Percentiles rank a stretch among this genome's conserved stretches.
phyloP scores from a whole-genome alignment of 2,888 invertebrate species.

The Watsonalla cultraria region DNA sequence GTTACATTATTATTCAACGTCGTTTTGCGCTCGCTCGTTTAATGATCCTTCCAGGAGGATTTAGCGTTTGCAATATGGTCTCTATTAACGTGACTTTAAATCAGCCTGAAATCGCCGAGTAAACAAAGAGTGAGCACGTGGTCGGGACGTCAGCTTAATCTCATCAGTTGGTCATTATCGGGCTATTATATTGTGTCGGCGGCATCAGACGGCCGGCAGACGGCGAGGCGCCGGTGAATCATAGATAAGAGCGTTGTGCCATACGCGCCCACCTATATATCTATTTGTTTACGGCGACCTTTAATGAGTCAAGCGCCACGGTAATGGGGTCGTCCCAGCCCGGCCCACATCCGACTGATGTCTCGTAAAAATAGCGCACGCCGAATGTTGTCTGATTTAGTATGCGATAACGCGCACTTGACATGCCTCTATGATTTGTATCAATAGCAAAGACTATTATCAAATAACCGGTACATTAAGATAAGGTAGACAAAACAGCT shows the following conservation, averaged over 20 bases:
- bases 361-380: constrained; percentile 47
- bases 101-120: constrained; percentile 16
- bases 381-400: constrained; percentile 13
- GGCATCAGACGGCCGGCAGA: constrained; percentile 69
- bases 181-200: constrained; percentile 59
- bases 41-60: constrained; percentile 9
- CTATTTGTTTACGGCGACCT: constrained; percentile 70
- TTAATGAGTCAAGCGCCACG: constrained; percentile 60
- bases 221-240: constrained; percentile 74
- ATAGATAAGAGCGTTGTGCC: constrained; percentile 65
- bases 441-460: neutral
- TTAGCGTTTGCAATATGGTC: constrained; percentile 11
- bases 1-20: constrained; percentile 27
- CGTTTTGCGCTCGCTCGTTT: constrained; percentile 6
- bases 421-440: neutral
- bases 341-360: constrained; percentile 35
- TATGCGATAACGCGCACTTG: constrained; percentile 2
- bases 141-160: constrained; percentile 58
- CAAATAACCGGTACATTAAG: neutral
- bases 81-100: constrained; percentile 6
- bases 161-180: constrained; percentile 65
- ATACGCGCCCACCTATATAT: constrained; percentile 63
- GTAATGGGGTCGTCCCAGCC: constrained; percentile 50
- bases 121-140: constrained; percentile 39
- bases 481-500: neutral